These are phyloP conservation scores for Parthenolecanium corni DNA, from an alignment of 2,888 invertebrate genomes.

Conservation along the genomic window DNA sequence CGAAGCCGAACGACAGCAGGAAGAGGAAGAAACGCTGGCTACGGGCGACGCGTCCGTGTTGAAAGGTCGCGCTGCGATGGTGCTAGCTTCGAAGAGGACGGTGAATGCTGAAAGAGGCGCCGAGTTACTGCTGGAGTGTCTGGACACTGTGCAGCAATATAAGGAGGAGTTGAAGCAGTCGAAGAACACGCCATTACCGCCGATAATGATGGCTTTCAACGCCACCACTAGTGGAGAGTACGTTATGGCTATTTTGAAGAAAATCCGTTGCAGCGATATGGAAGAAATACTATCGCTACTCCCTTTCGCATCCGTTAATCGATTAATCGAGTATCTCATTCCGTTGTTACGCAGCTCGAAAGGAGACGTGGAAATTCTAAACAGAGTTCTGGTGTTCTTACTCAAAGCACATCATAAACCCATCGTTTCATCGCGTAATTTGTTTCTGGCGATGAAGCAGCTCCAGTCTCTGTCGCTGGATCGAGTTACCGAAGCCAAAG, in stretches of 20 bases:
- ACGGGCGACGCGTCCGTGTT: slow-evolving; percentile 50
- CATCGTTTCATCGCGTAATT: slow-evolving; percentile 55
- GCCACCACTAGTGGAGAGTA: slow-evolving; percentile 64
- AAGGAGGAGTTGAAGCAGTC: slow-evolving; percentile 43
- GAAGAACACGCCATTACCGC: slow-evolving; percentile 51
- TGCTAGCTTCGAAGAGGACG: slow-evolving; percentile 77
- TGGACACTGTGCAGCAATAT: slow-evolving; percentile 61
- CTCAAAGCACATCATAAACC: slow-evolving; percentile 66
- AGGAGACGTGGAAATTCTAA: slow-evolving; percentile 60
- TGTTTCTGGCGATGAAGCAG: slow-evolving; percentile 1
- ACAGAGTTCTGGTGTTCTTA: slow-evolving; percentile 64
- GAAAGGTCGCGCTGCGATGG: slow-evolving; percentile 49
- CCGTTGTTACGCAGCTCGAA: slow-evolving; percentile 51
- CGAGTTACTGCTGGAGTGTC: slow-evolving; percentile 81
- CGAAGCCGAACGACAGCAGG: slow-evolving; percentile 68
- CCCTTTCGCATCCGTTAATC: slow-evolving; percentile 59
- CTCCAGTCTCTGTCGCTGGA: not conserved
- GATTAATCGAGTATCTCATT: slow-evolving; percentile 61
- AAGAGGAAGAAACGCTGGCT: slow-evolving; percentile 55
- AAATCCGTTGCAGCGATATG: slow-evolving; percentile 75
- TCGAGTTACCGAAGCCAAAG: not conserved
- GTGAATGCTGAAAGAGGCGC: slow-evolving; percentile 79
- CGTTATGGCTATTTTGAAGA: slow-evolving; percentile 63
- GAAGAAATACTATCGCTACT: slow-evolving; percentile 79
- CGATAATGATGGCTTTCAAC: slow-evolving; percentile 69